phyloP scores from a whole-genome alignment of 2,113 vertebrate species.

The Leucopsar rothschildi region DNA sequence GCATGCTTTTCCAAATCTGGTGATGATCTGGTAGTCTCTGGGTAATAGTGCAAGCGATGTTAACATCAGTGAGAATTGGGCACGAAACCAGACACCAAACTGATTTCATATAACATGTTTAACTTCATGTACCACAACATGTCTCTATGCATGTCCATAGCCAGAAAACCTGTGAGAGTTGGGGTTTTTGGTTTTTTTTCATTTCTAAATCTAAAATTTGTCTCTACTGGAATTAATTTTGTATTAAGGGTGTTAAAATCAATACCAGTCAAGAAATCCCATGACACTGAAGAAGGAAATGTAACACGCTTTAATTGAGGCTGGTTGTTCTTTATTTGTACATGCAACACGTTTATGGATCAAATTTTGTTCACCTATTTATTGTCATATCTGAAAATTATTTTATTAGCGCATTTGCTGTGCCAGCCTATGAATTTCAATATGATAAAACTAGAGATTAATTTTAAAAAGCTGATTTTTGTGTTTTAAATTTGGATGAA shows the following conservation, averaged over 20 bases:
- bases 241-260: not conserved
- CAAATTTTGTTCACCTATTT: not conserved
- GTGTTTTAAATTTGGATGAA: not conserved
- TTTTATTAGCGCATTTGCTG: not conserved
- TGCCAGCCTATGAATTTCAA: not conserved
- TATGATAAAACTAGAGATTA: not conserved
- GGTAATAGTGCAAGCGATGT: not conserved
- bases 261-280: not conserved
- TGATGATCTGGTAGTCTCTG: not conserved
- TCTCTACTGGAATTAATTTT: not conserved
- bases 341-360: not conserved
- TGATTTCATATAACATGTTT: not conserved
- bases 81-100: not conserved
- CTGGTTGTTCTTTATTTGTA: too few species aligned
- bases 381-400: not conserved
- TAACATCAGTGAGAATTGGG: not conserved
- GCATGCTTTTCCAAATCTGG: not conserved
- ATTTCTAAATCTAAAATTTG: not conserved
- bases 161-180: not conserved
- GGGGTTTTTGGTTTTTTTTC: too few species aligned
- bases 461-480: not conserved
- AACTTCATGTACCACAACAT: not conserved
- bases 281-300: not conserved
- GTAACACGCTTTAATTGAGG: not conserved
- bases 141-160: not conserved